These are phyloP conservation scores for Strigops habroptila DNA, from an alignment of 2,113 vertebrate species.

Conservation along the genomic window DNA sequence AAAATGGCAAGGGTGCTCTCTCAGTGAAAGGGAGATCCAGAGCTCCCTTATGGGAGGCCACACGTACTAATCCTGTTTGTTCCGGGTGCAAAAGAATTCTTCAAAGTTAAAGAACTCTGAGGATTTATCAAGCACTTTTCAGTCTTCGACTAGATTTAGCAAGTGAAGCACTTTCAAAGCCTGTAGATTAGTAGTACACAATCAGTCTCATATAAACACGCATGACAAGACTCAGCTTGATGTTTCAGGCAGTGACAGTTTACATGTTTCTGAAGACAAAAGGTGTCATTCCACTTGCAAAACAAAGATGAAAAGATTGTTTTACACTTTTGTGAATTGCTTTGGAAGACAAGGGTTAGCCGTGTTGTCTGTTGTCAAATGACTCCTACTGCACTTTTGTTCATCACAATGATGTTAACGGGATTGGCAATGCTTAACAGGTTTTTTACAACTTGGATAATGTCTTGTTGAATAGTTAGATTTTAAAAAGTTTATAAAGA, in stretches of 20 bases:
- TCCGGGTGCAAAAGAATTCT: background rate
- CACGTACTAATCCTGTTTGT: conserved; percentile 23
- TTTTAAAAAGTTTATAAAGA: background rate
- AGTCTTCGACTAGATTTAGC: conserved; percentile 46
- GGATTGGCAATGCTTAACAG: background rate
- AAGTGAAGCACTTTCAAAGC: conserved; percentile 20
- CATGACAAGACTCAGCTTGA: conserved; percentile 20
- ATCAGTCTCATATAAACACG: background rate
- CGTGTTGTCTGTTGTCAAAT: background rate
- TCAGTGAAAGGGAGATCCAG: background rate
- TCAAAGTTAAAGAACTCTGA: conserved; percentile 9
- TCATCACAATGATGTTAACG: background rate
- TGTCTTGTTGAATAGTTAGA: background rate
- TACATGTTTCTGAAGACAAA: conserved; percentile 42
- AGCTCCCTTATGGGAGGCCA: background rate
- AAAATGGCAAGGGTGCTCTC: background rate
- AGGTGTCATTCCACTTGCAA: background rate
- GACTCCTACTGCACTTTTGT: background rate
- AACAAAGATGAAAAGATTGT: background rate
- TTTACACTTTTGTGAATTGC: background rate
- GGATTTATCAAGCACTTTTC: conserved; percentile 41
- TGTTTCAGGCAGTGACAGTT: conserved; percentile 26
- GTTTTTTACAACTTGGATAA: background rate
- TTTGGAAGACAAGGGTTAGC: background rate
- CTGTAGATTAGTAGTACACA: conserved; percentile 44